phyloP scores from a whole-genome alignment of 1,140 invertebrate genomes.

The Drosophila nikananu region DNA sequence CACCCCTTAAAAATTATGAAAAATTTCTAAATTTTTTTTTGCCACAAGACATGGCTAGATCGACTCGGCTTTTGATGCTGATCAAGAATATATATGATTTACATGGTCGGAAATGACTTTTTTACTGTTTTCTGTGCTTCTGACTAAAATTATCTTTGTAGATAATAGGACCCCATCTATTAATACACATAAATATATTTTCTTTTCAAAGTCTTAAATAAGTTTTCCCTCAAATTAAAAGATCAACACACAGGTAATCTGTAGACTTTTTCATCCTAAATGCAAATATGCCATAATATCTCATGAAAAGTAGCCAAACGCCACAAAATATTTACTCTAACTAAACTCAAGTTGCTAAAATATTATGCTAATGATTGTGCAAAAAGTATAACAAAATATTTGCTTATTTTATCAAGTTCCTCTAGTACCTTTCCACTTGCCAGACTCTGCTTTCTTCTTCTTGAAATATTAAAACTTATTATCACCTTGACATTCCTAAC shows the following conservation, averaged over 20 bases:
- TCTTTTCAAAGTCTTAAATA: background rate
- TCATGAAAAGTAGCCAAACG: background rate
- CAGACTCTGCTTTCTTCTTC: accelerated
- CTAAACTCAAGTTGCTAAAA: background rate
- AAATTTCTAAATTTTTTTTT: too few species aligned
- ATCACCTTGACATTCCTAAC: conserved; percentile 13
- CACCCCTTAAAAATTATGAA: too few species aligned
- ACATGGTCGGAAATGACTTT: too few species aligned
- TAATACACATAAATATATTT: too few species aligned
- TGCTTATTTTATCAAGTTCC: background rate
- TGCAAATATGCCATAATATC: background rate
- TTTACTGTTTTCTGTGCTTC: too few species aligned
- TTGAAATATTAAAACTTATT: too few species aligned
- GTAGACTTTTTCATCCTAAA: background rate
- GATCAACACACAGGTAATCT: too few species aligned
- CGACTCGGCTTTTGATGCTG: too few species aligned
- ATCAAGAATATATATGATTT: too few species aligned
- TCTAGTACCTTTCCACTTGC: background rate
- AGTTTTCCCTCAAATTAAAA: background rate
- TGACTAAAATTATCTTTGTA: too few species aligned
- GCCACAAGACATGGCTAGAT: too few species aligned
- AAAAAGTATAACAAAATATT: conserved; percentile 2
- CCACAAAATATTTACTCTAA: background rate
- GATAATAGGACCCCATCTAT: too few species aligned
- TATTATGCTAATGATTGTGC: background rate